These are phyloP conservation scores for Nasonia longicornis DNA, from an alignment of 1,140 invertebrate species.

Conservation along the genomic window DNA sequence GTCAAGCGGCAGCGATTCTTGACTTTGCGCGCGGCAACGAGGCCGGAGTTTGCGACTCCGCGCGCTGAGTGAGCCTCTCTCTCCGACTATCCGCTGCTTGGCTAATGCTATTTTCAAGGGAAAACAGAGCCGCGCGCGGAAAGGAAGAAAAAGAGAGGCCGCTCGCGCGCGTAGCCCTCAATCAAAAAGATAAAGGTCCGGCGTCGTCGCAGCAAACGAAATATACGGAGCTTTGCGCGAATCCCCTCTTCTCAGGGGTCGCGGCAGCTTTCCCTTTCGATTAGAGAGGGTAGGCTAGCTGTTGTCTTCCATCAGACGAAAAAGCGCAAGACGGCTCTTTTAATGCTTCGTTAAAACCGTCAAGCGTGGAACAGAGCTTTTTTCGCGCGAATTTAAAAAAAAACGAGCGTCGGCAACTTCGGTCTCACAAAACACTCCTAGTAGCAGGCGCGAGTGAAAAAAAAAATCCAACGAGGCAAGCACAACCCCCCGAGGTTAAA, in stretches of 20 bases:
- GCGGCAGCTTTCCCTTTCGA: background rate
- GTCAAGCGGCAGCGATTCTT: background rate
- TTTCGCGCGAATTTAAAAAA: too few relatives aligned
- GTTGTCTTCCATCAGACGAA: slow-evolving; percentile 18
- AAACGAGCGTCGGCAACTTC: background rate
- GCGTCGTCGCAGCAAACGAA: background rate
- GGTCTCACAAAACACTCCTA: background rate
- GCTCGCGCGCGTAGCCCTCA: background rate
- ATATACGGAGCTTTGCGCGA: slow-evolving; percentile 5
- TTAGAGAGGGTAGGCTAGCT: background rate
- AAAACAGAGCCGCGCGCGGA: background rate
- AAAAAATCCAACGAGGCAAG: slow-evolving; percentile 20
- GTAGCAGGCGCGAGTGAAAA: background rate
- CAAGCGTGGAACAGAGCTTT: background rate
- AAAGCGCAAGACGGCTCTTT: slow-evolving; percentile 16
- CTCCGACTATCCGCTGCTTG: background rate
- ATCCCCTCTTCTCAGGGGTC: background rate
- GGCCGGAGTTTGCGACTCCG: background rate
- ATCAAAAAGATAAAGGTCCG: slow-evolving; percentile 6
- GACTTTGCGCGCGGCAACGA: background rate
- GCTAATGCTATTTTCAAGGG: slow-evolving; percentile 18
- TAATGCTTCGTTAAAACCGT: slow-evolving; percentile 4
- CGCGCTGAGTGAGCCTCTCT: background rate
- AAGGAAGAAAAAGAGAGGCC: too few relatives aligned
- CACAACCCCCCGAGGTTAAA: background rate